phyloP scores from a whole-genome alignment of 2,888 invertebrate species.

The Lasioglossum zephyrum region DNA sequence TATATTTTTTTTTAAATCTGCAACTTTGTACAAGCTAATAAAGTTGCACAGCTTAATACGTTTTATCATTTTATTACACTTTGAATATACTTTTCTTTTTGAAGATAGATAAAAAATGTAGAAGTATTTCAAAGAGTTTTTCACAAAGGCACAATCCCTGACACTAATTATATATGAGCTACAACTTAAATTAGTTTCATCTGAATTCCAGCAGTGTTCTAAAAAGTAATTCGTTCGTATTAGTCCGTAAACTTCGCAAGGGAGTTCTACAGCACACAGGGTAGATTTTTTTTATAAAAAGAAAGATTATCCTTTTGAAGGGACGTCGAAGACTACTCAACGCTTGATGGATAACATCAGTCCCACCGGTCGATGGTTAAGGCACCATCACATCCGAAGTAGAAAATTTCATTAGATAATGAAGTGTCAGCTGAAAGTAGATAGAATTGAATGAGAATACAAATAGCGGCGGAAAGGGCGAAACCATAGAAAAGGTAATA shows the following conservation, averaged over 20 bases:
- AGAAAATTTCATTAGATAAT: slow-evolving; percentile 53
- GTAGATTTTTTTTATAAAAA: not conserved
- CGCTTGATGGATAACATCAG: slow-evolving; percentile 17
- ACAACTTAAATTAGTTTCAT: not conserved
- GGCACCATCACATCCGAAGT: slow-evolving; percentile 31
- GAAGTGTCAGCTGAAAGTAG: slow-evolving; percentile 31
- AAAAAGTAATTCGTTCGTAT: not conserved
- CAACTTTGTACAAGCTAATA: not conserved
- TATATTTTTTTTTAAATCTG: not conserved
- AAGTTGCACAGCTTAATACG: not conserved
- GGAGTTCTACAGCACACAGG: not conserved
- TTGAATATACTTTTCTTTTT: too few species aligned
- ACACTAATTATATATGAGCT: not conserved
- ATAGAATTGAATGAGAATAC: slow-evolving; percentile 22
- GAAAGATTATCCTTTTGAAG: not conserved
- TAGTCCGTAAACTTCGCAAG: not conserved
- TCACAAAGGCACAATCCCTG: not conserved
- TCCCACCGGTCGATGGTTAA: slow-evolving; percentile 7
- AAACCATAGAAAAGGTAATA: slow-evolving; percentile 16
- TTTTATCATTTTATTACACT: not conserved
- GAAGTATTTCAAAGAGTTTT: not conserved
- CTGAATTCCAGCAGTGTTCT: not conserved
- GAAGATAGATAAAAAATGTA: not conserved
- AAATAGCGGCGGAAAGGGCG: not conserved
- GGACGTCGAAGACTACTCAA: not conserved